phyloP scores from a whole-genome alignment of 2,888 invertebrate species.

The Hoplodrina ambigua region DNA sequence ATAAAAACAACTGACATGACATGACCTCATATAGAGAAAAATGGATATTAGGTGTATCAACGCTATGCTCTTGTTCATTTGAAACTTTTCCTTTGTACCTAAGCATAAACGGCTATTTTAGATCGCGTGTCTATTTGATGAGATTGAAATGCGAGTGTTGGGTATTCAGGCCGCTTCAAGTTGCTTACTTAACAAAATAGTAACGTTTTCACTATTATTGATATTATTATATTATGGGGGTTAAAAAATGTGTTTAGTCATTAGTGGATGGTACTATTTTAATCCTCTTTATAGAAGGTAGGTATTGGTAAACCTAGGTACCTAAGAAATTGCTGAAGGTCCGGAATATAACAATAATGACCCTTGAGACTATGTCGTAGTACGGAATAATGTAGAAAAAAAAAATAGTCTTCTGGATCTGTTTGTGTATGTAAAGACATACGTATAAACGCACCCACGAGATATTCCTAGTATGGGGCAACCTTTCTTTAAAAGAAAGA shows the following conservation, averaged over 20 bases:
- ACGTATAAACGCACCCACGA: no score
- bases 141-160: constrained; percentile 21
- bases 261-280: no score
- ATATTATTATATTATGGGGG: constrained; percentile 1
- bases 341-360: no score
- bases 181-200: background rate
- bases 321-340: background rate
- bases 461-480: no score
- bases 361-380: no score
- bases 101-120: constrained; percentile 13
- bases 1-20: no score
- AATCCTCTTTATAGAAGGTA: no score
- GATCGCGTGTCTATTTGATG: constrained; percentile 16
- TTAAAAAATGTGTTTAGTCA: background rate
- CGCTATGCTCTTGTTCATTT: constrained; percentile 19
- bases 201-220: background rate
- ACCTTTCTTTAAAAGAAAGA: no score
- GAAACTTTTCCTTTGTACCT: constrained; percentile 17
- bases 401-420: no score
- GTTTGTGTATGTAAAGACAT: no score
- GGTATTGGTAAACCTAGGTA: background rate
- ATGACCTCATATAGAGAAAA: no score
- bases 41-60: background rate
- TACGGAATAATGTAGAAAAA: no score
- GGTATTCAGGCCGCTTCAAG: constrained; percentile 1